Conservation (phyloP, 2,113 vertebrate species). For the Bombycilla garrulus region DNA sequence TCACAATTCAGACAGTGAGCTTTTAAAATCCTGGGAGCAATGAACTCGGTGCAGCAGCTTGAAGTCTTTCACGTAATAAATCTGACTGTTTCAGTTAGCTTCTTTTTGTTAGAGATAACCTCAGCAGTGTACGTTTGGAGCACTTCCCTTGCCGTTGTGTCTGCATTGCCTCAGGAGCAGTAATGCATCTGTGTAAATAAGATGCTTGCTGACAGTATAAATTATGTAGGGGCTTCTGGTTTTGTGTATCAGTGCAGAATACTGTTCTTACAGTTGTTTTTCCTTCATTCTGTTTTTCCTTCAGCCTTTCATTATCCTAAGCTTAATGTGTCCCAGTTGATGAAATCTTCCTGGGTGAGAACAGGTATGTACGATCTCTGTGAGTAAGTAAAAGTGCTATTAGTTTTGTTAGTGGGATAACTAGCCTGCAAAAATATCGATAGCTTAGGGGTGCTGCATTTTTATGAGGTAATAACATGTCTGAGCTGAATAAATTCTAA, state of each 20-base stretch:
- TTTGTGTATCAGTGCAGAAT: neutral
- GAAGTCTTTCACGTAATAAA: slow-evolving; percentile 10
- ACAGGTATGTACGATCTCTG: slow-evolving; percentile 81
- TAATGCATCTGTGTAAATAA: slow-evolving; percentile 9
- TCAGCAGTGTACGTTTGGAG: neutral
- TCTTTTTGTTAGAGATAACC: neutral
- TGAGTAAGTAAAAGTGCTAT: neutral
- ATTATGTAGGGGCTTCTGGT: slow-evolving; percentile 31
- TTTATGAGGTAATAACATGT: neutral
- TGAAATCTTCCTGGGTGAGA: slow-evolving; percentile 93
- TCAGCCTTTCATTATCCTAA: slow-evolving; percentile 93
- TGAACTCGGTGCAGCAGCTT: neutral
- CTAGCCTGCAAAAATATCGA: neutral
- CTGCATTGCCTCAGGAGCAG: slow-evolving; percentile 13
- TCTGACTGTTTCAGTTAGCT: neutral
- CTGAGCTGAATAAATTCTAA: neutral
- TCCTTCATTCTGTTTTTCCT: neutral
- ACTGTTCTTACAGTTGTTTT: neutral
- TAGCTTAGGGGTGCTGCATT: neutral
- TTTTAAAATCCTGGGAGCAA: neutral
- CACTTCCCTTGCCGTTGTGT: neutral
- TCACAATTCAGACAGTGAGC: neutral
- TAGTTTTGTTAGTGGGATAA: neutral
- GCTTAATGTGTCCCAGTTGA: slow-evolving; percentile 87
- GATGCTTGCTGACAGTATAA: slow-evolving; percentile 32